phyloP scores from a whole-genome alignment of 2,797 vertebrate genomes.

The Xenopus petersii region DNA sequence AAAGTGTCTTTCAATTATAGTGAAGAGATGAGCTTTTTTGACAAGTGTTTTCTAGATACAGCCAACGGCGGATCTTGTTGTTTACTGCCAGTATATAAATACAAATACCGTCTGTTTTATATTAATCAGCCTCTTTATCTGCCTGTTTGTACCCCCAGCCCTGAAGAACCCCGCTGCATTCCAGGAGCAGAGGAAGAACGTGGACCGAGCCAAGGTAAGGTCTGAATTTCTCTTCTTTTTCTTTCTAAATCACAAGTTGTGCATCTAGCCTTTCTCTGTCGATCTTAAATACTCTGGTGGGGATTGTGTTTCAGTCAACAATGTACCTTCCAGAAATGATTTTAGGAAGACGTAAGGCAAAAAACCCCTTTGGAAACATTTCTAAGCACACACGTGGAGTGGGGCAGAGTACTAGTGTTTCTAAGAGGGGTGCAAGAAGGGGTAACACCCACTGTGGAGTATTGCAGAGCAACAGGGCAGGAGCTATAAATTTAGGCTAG shows the following conservation, averaged over 20 bases:
- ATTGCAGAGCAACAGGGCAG: no score
- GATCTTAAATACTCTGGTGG: constrained; percentile 13
- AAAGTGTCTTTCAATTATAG: no score
- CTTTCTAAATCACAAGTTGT: constrained; percentile 9
- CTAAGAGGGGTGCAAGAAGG: no score
- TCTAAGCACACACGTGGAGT: not conserved
- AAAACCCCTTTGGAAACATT: no score
- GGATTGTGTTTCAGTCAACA: constrained; percentile 5
- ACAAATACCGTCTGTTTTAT: constrained; percentile 6
- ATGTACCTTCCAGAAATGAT: constrained; percentile 11
- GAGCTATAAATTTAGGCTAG: no score
- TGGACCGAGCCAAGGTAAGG: constrained; percentile 76
- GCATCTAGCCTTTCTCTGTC: not conserved
- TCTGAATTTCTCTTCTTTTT: constrained; percentile 1
- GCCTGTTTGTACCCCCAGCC: constrained; percentile 77
- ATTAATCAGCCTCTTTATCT: constrained; percentile 60
- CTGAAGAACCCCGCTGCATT: constrained; percentile 76
- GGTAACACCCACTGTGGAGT: no score
- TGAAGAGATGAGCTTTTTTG: no score
- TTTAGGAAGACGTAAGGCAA: constrained; percentile 1
- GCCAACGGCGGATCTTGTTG: not conserved
- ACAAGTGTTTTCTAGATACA: no score
- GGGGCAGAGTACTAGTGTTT: not conserved
- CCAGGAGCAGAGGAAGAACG: constrained; percentile 77
- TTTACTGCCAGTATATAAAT: constrained; percentile 6